These are phyloP conservation scores for Rhamphomyia laevipes DNA, from an alignment of 2,888 invertebrate genomes.

Conservation along the genomic window DNA sequence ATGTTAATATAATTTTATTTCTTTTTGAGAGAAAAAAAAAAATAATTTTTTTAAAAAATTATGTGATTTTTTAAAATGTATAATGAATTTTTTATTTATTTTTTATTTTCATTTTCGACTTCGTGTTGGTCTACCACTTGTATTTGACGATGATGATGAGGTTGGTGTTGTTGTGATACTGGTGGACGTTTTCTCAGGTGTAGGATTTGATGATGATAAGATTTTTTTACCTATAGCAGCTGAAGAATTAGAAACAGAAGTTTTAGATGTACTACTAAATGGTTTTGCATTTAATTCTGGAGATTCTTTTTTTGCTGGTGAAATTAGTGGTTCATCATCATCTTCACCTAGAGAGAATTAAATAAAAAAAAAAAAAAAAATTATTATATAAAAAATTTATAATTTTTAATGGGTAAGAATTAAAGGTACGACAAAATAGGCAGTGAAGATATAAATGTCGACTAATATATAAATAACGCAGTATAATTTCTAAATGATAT, in stretches of 20 bases:
- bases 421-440: too few species aligned
- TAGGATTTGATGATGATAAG: background rate
- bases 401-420: too few species aligned
- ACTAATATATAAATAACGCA: too few species aligned
- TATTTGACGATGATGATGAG: constrained; percentile 8
- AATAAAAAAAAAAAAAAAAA: background rate
- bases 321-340: background rate
- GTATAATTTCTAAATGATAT: too few species aligned
- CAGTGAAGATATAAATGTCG: too few species aligned
- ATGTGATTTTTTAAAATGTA: too few species aligned
- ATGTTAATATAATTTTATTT: too few species aligned
- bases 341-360: too few species aligned
- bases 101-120: constrained; percentile 20
- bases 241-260: background rate
- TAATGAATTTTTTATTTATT: background rate
- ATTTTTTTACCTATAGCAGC: background rate
- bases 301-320: constrained; percentile 10
- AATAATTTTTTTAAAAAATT: too few species aligned
- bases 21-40: too few species aligned
- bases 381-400: too few species aligned
- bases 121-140: constrained; percentile 17
- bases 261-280: constrained; percentile 2
- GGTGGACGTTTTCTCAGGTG: constrained; percentile 4
- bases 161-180: constrained; percentile 4
- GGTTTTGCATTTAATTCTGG: constrained; percentile 14